Percentiles rank a stretch among this genome's conserved stretches.
phyloP scores from a whole-genome alignment of 2,797 vertebrate species.

The Lagothrix lagotricha region DNA sequence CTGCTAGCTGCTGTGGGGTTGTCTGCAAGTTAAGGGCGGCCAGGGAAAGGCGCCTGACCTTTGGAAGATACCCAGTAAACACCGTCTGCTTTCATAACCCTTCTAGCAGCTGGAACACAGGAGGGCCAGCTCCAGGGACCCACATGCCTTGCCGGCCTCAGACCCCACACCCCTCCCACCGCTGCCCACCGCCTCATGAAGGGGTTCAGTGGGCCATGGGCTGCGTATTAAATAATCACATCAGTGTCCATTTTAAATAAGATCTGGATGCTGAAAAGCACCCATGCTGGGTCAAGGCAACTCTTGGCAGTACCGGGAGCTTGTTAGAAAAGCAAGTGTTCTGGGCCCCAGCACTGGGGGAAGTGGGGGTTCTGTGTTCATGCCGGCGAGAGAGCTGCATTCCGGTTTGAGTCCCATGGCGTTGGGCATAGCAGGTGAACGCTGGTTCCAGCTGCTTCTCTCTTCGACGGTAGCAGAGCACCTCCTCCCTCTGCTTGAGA shows the following conservation, averaged over 20 bases:
- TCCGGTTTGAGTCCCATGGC: not conserved
- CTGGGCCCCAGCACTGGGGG: accelerated
- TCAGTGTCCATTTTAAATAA: accelerated
- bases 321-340: not conserved
- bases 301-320: accelerated
- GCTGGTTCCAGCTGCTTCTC: accelerated
- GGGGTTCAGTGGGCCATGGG: accelerated
- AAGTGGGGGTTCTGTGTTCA: accelerated
- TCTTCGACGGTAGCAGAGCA: not conserved
- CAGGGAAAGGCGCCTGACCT: not conserved
- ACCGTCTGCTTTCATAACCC: accelerated
- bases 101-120: not conserved
- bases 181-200: not conserved
- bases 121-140: not conserved
- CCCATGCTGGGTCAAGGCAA: accelerated
- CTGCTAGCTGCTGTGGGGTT: not conserved
- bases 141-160: not conserved
- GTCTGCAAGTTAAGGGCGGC: not conserved
- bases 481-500: not conserved
- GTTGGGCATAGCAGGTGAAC: accelerated
- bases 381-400: accelerated
- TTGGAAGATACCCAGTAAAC: accelerated
- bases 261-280: no score
- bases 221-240: accelerated
- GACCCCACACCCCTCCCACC: accelerated